Evolutionary conservation across 2,797 vertebrate genomes (phyloP).

Genomic region (Iguana delicatissima): DNA sequence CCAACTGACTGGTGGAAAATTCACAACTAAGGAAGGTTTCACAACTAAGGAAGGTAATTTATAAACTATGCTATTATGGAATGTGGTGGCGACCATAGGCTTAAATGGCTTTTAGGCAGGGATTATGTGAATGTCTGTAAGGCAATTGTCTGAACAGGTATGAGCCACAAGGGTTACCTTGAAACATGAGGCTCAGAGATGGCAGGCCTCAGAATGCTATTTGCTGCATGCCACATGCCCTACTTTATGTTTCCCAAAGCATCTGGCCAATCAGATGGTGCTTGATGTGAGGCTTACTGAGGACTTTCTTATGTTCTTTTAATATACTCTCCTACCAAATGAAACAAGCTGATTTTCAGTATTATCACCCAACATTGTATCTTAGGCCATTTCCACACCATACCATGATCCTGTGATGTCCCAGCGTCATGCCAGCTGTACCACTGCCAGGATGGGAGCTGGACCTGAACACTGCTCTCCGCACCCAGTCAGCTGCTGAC

Average conservation of each 20-base stretch:
- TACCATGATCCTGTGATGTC: too few relatives aligned
- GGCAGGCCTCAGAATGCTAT: neutral
- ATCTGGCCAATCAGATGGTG: neutral
- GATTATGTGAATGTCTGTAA: neutral
- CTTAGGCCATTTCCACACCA: too few relatives aligned
- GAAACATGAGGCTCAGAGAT: neutral
- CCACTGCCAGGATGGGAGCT: too few relatives aligned
- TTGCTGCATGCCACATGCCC: neutral
- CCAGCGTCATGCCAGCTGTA: too few relatives aligned
- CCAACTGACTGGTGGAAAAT: neutral
- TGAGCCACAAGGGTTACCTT: neutral
- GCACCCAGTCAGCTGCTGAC: too few relatives aligned
- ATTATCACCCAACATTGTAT: neutral
- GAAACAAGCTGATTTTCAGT: neutral
- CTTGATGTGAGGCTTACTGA: too few relatives aligned
- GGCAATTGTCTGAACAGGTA: neutral
- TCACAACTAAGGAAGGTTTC: neutral
- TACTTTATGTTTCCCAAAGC: neutral
- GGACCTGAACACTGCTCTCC: too few relatives aligned
- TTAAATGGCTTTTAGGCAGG: neutral
- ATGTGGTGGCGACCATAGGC: neutral
- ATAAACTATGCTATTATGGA: neutral
- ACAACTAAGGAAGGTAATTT: neutral
- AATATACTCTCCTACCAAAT: neutral
- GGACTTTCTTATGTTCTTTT: neutral